phyloP scores from a whole-genome alignment of 2,888 invertebrate species.

The Leptarthrus brevirostris region DNA sequence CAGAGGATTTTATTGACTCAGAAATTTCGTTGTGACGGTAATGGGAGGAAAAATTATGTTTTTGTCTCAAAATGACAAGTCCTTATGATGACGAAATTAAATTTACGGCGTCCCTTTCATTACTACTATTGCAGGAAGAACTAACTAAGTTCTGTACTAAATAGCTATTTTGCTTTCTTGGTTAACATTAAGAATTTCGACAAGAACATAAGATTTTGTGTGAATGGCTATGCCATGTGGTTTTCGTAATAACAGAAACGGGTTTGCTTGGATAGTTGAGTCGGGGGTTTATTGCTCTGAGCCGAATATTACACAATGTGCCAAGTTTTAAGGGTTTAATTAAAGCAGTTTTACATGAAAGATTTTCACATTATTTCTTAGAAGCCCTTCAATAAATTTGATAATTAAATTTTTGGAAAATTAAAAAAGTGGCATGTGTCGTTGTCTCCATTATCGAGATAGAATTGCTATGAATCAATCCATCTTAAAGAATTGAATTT shows the following conservation, averaged over 20 bases:
- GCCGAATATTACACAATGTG: not conserved
- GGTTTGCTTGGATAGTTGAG: constrained; percentile 12
- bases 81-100: constrained; percentile 16
- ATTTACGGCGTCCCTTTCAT: constrained; percentile 6
- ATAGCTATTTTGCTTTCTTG: constrained; percentile 8
- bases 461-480: constrained; percentile 2
- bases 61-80: not conserved
- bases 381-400: not conserved
- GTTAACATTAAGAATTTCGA: constrained; percentile 40
- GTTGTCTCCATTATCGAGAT: not conserved
- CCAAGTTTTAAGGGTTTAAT: not conserved
- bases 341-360: constrained; percentile 15
- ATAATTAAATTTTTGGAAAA: not conserved
- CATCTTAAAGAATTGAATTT: constrained; percentile 33
- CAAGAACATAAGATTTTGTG: constrained; percentile 42
- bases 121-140: constrained; percentile 6
- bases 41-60: constrained; percentile 3
- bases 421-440: constrained; percentile 5
- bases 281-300: constrained; percentile 10
- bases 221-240: constrained; percentile 32
- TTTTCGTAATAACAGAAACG: constrained; percentile 2
- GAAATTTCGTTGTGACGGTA: constrained; percentile 8
- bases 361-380: not conserved
- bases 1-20: constrained; percentile 35
- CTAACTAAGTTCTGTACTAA: not conserved